These are phyloP conservation scores for Nannospalax galili DNA, from an alignment of 2,113 vertebrate species.

Conservation along the genomic window DNA sequence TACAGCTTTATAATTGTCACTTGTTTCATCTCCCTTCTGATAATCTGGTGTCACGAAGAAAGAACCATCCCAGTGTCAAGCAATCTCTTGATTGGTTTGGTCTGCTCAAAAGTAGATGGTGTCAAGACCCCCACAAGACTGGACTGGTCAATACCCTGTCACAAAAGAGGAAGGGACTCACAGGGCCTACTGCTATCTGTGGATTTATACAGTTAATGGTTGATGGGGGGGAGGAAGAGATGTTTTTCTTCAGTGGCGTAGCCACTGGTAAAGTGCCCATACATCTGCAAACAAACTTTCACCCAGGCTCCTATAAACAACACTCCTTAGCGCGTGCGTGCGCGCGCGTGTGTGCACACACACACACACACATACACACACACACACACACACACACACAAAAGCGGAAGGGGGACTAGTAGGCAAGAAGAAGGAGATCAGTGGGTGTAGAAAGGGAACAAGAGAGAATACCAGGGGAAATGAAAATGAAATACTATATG, in stretches of 20 bases:
- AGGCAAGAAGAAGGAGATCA: neutral
- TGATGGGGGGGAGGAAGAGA: neutral
- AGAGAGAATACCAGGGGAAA: too few species aligned
- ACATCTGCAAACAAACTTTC: neutral
- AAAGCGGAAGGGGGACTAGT: too few species aligned
- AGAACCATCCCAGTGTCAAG: constrained; percentile 5
- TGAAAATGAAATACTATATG: neutral
- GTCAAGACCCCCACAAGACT: neutral
- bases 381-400: neutral
- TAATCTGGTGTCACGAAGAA: neutral
- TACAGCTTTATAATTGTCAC: neutral
- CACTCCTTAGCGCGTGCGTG: neutral
- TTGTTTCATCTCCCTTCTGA: neutral
- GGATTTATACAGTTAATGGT: neutral
- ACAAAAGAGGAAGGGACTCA: neutral
- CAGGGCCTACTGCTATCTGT: neutral
- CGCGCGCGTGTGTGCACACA: neutral
- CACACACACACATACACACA: neutral
- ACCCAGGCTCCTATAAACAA: neutral
- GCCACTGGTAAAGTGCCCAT: neutral
- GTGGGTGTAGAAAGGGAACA: too few species aligned
- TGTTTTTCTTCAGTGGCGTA: neutral
- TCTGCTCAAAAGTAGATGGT: neutral
- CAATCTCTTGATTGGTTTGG: neutral
- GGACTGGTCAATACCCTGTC: neutral